Conservation (phyloP, 2,113 vertebrate species). For the Pandion haliaetus region DNA sequence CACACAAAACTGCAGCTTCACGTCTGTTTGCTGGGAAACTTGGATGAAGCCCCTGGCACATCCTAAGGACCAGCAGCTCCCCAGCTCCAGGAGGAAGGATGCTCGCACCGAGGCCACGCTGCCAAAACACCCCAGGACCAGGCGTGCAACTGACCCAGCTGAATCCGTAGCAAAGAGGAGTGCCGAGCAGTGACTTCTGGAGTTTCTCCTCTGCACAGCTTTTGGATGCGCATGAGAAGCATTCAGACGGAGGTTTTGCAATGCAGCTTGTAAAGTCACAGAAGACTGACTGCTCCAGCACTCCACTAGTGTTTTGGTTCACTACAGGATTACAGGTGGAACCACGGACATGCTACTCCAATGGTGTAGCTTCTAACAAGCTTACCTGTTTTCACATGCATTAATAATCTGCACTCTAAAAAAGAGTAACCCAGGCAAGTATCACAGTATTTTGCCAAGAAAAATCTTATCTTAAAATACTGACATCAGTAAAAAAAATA, state of each 20-base stretch:
- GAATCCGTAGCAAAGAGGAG: neutral
- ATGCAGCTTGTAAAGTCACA: too few species aligned
- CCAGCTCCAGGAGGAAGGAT: neutral
- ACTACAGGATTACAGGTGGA: neutral
- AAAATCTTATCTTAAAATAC: neutral
- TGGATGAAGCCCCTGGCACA: neutral
- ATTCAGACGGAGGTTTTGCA: neutral
- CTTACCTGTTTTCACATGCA: neutral
- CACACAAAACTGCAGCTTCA: neutral
- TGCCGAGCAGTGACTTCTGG: neutral
- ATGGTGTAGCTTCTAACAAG: neutral
- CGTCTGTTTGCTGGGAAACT: neutral
- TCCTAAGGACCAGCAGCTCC: neutral
- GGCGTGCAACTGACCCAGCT: fast-evolving
- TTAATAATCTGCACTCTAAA: neutral
- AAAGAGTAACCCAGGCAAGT: neutral
- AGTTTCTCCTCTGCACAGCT: neutral
- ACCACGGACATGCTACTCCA: neutral
- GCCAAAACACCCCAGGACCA: neutral
- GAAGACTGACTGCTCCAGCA: neutral
- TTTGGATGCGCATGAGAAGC: fast-evolving
- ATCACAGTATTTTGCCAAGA: neutral
- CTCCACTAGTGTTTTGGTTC: too few species aligned
- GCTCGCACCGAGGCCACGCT: fast-evolving
- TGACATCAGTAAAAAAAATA: neutral